Evolutionary conservation across 35 echinoderm and acorn worm species (phyloP).

Genomic region (Heliocidaris tuberculata): DNA sequence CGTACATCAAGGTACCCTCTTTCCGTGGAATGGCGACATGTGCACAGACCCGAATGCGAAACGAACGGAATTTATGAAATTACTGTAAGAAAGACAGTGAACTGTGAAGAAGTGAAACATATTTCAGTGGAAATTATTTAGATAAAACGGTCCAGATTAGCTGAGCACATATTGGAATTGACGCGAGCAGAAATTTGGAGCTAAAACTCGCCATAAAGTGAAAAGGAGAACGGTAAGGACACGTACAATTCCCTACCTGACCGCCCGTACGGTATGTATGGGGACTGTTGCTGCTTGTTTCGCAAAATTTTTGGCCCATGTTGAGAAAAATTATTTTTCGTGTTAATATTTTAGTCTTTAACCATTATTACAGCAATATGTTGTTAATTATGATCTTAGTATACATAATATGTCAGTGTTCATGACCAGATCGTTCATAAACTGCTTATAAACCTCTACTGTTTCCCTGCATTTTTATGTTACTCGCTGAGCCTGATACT

Average conservation of each 20-base stretch:
- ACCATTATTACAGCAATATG: neutral
- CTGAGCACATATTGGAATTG: neutral
- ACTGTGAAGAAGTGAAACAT: neutral
- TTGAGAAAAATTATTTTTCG: neutral
- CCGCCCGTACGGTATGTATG: neutral
- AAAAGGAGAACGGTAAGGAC: constrained; percentile 2
- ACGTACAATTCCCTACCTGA: neutral
- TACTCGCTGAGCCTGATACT: neutral
- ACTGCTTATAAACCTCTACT: neutral
- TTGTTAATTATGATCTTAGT: neutral
- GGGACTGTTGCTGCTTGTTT: neutral
- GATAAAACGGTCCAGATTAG: neutral
- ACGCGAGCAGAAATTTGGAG: neutral
- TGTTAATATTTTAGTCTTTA: neutral
- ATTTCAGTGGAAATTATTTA: neutral
- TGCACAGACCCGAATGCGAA: constrained; percentile 6
- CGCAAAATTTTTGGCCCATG: neutral
- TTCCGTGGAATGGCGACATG: constrained; percentile 46
- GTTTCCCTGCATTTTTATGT: neutral
- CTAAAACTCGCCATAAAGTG: neutral
- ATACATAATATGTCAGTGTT: neutral
- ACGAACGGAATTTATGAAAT: constrained; percentile 30
- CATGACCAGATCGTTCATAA: neutral
- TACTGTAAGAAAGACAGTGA: neutral
- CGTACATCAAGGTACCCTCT: constrained; percentile 15